Percentiles rank a stretch among this genome's conserved stretches.
phyloP scores from a whole-genome alignment of 2,113 vertebrate genomes.

The Sceloporus tristichus region DNA sequence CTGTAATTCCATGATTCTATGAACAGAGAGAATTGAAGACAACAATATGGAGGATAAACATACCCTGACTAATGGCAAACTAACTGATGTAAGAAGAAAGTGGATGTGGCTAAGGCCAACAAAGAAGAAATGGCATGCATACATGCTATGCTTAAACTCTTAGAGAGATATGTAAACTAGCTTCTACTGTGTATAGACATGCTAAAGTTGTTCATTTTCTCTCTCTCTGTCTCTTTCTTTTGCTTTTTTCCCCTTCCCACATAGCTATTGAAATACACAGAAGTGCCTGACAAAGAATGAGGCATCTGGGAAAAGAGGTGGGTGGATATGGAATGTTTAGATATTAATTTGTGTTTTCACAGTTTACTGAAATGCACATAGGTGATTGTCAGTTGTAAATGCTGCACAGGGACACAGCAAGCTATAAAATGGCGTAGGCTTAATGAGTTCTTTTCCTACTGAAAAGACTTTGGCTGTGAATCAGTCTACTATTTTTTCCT shows the following conservation, averaged over 20 bases:
- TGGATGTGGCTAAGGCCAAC: no score
- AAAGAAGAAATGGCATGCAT: no score
- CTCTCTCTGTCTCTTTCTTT: background rate
- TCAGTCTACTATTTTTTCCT: slow-evolving; percentile 5
- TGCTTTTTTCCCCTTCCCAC: background rate
- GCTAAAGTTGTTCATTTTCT: no score
- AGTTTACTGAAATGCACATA: slow-evolving; percentile 22
- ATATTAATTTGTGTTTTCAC: slow-evolving; percentile 42
- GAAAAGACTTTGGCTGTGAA: slow-evolving; percentile 3
- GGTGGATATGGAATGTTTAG: slow-evolving; percentile 13
- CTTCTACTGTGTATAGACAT: no score
- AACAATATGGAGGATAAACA: no score
- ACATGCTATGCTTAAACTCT: no score
- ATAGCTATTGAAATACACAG: slow-evolving; percentile 14
- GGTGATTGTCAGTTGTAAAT: slow-evolving; percentile 33
- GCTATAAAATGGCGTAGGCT: slow-evolving; percentile 24
- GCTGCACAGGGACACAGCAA: slow-evolving; percentile 14
- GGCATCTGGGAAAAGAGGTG: slow-evolving; percentile 32
- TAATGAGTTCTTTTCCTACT: slow-evolving; percentile 25
- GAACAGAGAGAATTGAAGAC: no score
- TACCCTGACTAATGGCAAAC: no score
- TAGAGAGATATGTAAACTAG: no score
- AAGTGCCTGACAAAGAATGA: slow-evolving; percentile 20
- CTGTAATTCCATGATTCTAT: no score
- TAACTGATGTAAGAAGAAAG: no score